Conservation (phyloP, 2,888 invertebrate species). For the Amiota minor region DNA sequence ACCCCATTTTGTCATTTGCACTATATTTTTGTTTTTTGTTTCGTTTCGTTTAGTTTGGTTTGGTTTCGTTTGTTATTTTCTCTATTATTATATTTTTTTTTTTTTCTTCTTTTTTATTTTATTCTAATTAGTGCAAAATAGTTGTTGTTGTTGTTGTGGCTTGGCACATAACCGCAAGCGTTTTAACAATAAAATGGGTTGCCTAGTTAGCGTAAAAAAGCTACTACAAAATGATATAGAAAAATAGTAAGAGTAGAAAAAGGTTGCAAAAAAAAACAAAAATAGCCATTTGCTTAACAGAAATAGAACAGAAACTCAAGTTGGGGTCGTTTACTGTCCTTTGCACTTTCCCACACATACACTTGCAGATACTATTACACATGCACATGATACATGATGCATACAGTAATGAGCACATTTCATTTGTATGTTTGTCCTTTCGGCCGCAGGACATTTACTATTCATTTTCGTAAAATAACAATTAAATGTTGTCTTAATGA, state of each 20-base stretch:
- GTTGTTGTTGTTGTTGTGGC: slow-evolving; percentile 36
- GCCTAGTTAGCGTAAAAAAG: not conserved
- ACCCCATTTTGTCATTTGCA: slow-evolving; percentile 4
- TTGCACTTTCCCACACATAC: slow-evolving; percentile 1
- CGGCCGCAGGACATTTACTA: slow-evolving; percentile 60
- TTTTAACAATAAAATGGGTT: slow-evolving; percentile 20
- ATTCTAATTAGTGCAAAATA: slow-evolving; percentile 61
- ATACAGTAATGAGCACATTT: slow-evolving; percentile 60
- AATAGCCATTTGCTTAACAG: not conserved
- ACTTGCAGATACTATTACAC: not conserved
- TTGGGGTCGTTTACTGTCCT: slow-evolving; percentile 16
- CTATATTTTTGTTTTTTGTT: not conserved
- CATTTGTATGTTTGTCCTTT: slow-evolving; percentile 38
- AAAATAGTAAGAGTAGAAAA: not conserved
- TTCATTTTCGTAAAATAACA: slow-evolving; percentile 64
- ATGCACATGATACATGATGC: not conserved
- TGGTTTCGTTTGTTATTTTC: slow-evolving; percentile 38
- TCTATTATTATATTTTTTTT: not conserved
- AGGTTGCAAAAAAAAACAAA: not conserved
- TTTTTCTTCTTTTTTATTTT: slow-evolving; percentile 52
- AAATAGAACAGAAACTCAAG: not conserved
- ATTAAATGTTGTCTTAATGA: slow-evolving; percentile 67
- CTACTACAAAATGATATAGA: not conserved
- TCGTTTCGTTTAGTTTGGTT: slow-evolving; percentile 33
- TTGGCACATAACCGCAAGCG: slow-evolving; percentile 59